Conservation (phyloP, 2,888 invertebrate genomes). For the Physocephala rufipes region DNA sequence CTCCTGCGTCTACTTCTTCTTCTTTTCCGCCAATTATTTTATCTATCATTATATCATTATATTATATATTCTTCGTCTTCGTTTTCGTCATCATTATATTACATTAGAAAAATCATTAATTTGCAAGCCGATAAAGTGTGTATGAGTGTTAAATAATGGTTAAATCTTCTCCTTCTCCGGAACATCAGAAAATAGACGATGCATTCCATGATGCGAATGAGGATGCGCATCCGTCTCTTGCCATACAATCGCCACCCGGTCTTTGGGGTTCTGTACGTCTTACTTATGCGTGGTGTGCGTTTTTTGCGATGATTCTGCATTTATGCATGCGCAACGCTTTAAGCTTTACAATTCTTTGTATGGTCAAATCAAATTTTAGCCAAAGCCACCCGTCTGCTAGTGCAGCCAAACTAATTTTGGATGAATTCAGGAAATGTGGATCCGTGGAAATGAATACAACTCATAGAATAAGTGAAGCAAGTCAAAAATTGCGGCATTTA, state of each 20-base stretch:
- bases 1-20: too few species aligned
- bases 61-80: too few species aligned
- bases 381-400: background rate
- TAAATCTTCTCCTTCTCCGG: background rate
- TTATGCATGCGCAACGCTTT: conserved; percentile 67
- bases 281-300: conserved; percentile 61
- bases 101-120: background rate
- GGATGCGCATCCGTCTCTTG: conserved; percentile 21
- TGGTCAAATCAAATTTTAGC: conserved; percentile 65
- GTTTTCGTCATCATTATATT: too few species aligned
- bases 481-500: conserved; percentile 34
- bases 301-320: conserved; percentile 59
- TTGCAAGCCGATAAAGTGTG: too few species aligned
- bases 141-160: background rate
- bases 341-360: conserved; percentile 69
- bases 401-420: conserved; percentile 20
- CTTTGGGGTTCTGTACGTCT: conserved; percentile 61
- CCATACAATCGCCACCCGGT: conserved; percentile 26
- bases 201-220: too few species aligned
- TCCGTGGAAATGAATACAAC: background rate
- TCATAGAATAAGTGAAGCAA: conserved; percentile 31
- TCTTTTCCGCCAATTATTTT: too few species aligned
- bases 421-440: conserved; percentile 2
- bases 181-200: conserved; percentile 20
- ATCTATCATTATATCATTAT: too few species aligned